A percentile compares a stretch with the other conserved stretches of the same genome.
Evolutionary conservation across 1,140 invertebrate genomes (phyloP).

Genomic region (Cryptotermes secundus): DNA sequence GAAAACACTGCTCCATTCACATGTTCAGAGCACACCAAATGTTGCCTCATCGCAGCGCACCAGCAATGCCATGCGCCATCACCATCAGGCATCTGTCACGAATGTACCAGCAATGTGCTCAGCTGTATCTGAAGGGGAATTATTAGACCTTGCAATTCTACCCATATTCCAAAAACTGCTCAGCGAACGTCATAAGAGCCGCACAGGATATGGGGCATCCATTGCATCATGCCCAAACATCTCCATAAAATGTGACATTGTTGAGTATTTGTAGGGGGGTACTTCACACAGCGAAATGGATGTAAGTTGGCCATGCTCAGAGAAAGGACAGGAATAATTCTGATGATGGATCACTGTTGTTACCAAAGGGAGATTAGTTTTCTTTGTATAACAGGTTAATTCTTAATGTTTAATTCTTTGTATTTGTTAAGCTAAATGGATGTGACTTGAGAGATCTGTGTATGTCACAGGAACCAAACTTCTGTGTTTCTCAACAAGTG

Average conservation of each 20-base stretch:
- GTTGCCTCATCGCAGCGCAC: constrained; percentile 48
- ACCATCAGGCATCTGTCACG: constrained; percentile 41
- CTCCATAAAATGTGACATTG: constrained; percentile 93
- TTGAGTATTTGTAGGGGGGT: constrained; percentile 77
- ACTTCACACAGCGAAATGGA: not conserved
- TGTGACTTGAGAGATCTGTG: too few relatives aligned
- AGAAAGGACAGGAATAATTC: too few relatives aligned
- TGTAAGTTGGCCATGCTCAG: too few relatives aligned
- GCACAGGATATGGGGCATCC: constrained; percentile 62
- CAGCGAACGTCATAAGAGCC: constrained; percentile 73
- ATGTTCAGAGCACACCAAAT: constrained; percentile 62
- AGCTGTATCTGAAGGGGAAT: constrained; percentile 79
- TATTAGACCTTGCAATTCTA: constrained; percentile 77
- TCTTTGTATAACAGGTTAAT: too few relatives aligned
- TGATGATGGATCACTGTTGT: too few relatives aligned
- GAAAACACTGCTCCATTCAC: constrained; percentile 47
- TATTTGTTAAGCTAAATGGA: too few relatives aligned
- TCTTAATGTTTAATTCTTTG: too few relatives aligned
- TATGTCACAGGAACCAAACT: too few relatives aligned
- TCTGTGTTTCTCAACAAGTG: too few relatives aligned
- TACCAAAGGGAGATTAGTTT: too few relatives aligned
- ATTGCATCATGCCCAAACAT: constrained; percentile 90
- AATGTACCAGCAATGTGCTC: constrained; percentile 62
- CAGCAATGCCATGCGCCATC: constrained; percentile 36
- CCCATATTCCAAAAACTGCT: constrained; percentile 89